A percentile compares a stretch with the other conserved stretches of the same genome.
phyloP scores from a whole-genome alignment of 2,797 vertebrate species.

The Pseudochirops cupreus region DNA sequence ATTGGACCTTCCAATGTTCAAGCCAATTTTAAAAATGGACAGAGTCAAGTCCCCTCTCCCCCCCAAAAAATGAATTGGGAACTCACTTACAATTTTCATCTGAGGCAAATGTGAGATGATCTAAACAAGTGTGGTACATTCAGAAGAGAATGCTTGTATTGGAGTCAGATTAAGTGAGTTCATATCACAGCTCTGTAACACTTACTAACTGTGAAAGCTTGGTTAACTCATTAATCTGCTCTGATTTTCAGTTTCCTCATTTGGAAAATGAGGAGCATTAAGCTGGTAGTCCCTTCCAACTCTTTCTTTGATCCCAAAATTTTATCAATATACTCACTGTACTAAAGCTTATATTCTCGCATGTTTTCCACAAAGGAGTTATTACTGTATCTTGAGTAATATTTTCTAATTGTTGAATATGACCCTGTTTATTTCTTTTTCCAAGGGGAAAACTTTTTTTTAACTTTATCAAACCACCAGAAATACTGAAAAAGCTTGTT shows the following conservation, averaged over 20 bases:
- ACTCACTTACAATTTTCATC: neutral
- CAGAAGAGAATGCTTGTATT: neutral
- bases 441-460: neutral
- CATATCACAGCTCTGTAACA: neutral
- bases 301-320: neutral
- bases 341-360: neutral
- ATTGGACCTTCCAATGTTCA: neutral
- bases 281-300: neutral
- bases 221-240: neutral
- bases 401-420: neutral
- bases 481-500: constrained; percentile 66
- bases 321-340: neutral
- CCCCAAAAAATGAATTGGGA: neutral
- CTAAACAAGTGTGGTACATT: neutral
- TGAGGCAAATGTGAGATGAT: neutral
- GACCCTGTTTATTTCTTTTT: fast-evolving
- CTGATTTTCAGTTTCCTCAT: neutral
- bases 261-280: neutral
- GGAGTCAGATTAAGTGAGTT: neutral
- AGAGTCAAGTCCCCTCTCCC: neutral
- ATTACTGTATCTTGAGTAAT: neutral
- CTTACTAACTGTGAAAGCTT: neutral
- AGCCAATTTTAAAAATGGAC: neutral
- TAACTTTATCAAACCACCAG: neutral
- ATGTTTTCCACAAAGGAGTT: neutral